Evolutionary conservation across 1,140 invertebrate genomes (phyloP).

Genomic region (Pseudachorutes palmiensis): DNA sequence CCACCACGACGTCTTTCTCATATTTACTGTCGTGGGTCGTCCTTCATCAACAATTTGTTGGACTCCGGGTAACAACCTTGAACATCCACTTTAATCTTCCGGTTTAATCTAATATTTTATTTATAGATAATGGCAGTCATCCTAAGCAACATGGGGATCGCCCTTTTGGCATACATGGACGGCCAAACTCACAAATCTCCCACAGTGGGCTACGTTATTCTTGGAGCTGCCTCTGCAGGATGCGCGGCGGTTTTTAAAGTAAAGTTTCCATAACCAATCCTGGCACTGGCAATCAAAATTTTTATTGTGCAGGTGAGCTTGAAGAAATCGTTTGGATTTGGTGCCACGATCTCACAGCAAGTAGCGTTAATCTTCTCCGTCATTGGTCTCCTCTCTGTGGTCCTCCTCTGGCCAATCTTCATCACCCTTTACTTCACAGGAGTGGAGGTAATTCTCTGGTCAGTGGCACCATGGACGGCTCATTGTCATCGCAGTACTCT

Average conservation of each 20-base stretch:
- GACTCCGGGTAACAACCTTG: slow-evolving; percentile 65
- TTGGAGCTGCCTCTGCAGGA: slow-evolving; percentile 77
- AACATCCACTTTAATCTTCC: not conserved
- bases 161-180: slow-evolving; percentile 89
- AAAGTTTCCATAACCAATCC: slow-evolving; percentile 36
- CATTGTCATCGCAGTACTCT: slow-evolving; percentile 62
- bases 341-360: slow-evolving; percentile 38
- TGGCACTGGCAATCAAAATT: not conserved
- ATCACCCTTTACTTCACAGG: slow-evolving; percentile 74
- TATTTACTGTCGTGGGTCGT: slow-evolving; percentile 93
- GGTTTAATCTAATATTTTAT: slow-evolving; percentile 16
- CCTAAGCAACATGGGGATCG: slow-evolving; percentile 86
- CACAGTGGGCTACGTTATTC: slow-evolving; percentile 80
- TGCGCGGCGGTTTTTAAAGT: slow-evolving; percentile 88
- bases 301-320: slow-evolving; percentile 36
- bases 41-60: slow-evolving; percentile 90
- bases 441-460: slow-evolving; percentile 67
- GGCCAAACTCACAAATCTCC: slow-evolving; percentile 74
- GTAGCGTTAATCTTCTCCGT: slow-evolving; percentile 38
- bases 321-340: slow-evolving; percentile 38
- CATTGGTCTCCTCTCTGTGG: slow-evolving; percentile 55
- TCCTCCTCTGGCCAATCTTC: slow-evolving; percentile 79
- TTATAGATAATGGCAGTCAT: slow-evolving; percentile 87
- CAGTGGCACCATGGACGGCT: slow-evolving; percentile 70
- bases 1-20: slow-evolving; percentile 84